phyloP scores from a whole-genome alignment of 2,113 vertebrate species.

The Geococcyx californianus region DNA sequence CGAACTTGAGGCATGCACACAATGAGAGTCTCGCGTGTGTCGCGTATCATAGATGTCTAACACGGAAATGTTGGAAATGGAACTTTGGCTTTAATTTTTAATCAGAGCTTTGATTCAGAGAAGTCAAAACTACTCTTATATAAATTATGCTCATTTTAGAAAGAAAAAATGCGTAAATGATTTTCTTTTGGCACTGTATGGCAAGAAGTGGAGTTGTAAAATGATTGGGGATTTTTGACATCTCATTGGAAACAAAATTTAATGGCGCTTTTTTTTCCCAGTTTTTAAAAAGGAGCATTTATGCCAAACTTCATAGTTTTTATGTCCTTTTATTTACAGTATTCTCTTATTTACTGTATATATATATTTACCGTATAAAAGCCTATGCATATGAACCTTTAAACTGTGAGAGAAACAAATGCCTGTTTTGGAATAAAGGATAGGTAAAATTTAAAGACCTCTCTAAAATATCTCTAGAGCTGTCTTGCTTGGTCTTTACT shows the following conservation, averaged over 20 bases:
- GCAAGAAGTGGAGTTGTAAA: not conserved
- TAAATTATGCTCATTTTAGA: not conserved
- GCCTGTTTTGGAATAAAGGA: not conserved
- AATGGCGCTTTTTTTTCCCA: not conserved
- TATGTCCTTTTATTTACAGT: not conserved
- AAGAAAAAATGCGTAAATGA: not conserved
- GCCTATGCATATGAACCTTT: not conserved
- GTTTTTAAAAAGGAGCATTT: not conserved
- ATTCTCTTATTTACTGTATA: not conserved
- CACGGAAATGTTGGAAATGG: not conserved
- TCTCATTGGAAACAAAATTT: not conserved
- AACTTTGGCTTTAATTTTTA: conserved; percentile 18
- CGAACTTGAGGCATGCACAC: not conserved
- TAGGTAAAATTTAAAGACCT: not conserved
- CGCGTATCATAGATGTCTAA: fast-evolving
- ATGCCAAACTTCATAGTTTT: not conserved
- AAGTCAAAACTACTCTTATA: not conserved
- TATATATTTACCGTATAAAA: not conserved
- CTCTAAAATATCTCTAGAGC: not conserved
- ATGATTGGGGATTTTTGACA: fast-evolving
- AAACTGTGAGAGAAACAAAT: not conserved
- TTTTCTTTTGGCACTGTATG: not conserved
- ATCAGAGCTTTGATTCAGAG: conserved; percentile 6
- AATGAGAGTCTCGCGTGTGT: fast-evolving
- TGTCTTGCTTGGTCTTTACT: not conserved